Percentiles rank a stretch among this genome's conserved stretches.
phyloP scores from a whole-genome alignment of 1,140 invertebrate species.

The Pararge aegeria region DNA sequence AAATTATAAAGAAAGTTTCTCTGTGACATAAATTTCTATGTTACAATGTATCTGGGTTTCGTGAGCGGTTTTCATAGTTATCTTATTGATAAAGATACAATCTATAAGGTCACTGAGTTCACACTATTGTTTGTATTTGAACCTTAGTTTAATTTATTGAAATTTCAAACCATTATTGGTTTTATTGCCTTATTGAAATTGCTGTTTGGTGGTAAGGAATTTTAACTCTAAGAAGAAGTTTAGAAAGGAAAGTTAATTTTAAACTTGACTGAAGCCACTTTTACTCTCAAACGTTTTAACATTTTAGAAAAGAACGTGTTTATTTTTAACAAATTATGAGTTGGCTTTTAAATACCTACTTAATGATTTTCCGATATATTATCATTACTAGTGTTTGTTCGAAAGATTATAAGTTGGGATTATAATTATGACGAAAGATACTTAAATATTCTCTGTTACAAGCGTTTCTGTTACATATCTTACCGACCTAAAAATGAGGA shows the following conservation, averaged over 20 bases:
- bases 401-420: no score
- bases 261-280: no score
- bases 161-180: conserved; percentile 1
- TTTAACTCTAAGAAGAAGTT: background rate
- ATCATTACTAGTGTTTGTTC: no score
- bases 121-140: conserved; percentile 20
- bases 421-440: no score
- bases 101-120: conserved; percentile 17
- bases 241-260: background rate
- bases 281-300: no score
- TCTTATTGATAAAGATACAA: conserved; percentile 26
- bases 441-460: no score
- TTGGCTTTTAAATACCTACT: no score
- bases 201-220: background rate
- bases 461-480: no score
- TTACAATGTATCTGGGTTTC: conserved; percentile 3
- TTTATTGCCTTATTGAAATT: conserved; percentile 11
- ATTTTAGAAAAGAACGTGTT: no score
- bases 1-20: conserved; percentile 1
- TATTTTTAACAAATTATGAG: no score
- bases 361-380: no score
- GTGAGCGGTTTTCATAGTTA: conserved; percentile 11
- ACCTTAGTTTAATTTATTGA: conserved; percentile 18
- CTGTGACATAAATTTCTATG: conserved; percentile 8
- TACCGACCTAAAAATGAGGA: no score